These are phyloP conservation scores for human DNA, from an alignment of 2,113 vertebrate species.

Conservation along the genomic window GRCh38 chr7:31807501-31808000, in stretches of 20 bases:
- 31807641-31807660: background rate
- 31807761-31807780: background rate
- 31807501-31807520: background rate
- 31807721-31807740: background rate
- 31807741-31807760: background rate
- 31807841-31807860: background rate
- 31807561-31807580: background rate
- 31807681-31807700: background rate
- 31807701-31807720: background rate
- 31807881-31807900: background rate
- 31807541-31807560: background rate
- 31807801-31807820: background rate
- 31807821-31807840: background rate
- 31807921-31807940: background rate
- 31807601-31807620: background rate
- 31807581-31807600: background rate
- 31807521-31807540: background rate
- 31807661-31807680: background rate
- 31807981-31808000: background rate
- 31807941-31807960: background rate
- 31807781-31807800: background rate
- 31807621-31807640: background rate
- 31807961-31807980: background rate
- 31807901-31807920: background rate
- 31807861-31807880: conserved; percentile 39